phyloP scores from a whole-genome alignment of 1,140 invertebrate genomes.

The Helicoverpa zea region DNA sequence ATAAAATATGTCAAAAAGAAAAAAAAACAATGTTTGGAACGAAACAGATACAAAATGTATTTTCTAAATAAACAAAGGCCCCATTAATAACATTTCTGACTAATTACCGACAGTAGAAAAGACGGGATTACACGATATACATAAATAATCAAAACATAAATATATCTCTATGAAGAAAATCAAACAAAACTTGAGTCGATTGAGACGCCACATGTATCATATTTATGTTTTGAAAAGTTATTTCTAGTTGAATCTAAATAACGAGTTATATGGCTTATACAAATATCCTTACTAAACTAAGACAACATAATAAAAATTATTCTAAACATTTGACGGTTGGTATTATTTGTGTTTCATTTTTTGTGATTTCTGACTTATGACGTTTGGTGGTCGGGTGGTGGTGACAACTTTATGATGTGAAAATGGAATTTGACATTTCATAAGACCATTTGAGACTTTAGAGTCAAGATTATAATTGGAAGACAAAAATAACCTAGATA shows the following conservation, averaged over 20 bases:
- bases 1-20: conserved; percentile 49
- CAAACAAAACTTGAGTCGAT: conserved; percentile 67
- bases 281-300: conserved; percentile 71
- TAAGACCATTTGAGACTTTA: background rate
- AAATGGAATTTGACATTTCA: conserved; percentile 12
- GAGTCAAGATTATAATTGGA: too few species aligned
- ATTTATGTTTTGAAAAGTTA: conserved; percentile 78
- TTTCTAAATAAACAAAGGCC: conserved; percentile 58
- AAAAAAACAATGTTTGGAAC: conserved; percentile 38
- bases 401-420: conserved; percentile 39
- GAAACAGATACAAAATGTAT: conserved; percentile 44
- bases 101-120: conserved; percentile 66
- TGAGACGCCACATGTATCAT: conserved; percentile 82
- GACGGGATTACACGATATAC: conserved; percentile 58
- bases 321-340: conserved; percentile 47
- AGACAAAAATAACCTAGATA: too few species aligned
- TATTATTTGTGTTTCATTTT: conserved; percentile 30
- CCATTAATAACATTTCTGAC: conserved; percentile 57
- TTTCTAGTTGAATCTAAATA: conserved; percentile 74
- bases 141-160: conserved; percentile 66
- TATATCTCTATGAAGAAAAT: conserved; percentile 68
- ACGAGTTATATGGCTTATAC: conserved; percentile 68
- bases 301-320: conserved; percentile 75
- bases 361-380: conserved; percentile 35
- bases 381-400: background rate